Base-by-base conservation (phyloP, 2,888 invertebrate genomes). In the Orthonevra nobilis region DNA sequence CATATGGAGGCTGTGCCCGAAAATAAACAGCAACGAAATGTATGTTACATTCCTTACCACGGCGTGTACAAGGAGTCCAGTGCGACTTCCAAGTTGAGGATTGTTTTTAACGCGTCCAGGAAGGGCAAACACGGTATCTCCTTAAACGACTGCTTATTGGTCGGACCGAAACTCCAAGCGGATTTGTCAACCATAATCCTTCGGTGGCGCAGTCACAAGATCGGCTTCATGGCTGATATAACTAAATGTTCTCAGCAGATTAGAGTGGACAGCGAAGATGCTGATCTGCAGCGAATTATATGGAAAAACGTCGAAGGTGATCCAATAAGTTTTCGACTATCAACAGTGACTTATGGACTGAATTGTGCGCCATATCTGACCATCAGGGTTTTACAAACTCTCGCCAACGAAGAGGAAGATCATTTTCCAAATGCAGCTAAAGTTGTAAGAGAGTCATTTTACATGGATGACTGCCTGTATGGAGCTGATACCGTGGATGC, bases 91-190 rank as follows among this genome's bases (percentile, higher is more conserved):
- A 79, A 72, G 48, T 34, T 72, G 14, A 32, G 72, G 12, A 60
- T 54, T 1, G 79, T 72, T 2, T 72, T 79, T 19, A 72, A 79
- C 12, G 79, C 72, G 4, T 42, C 72, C 10, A 34, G 56, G 10
- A 60, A 42, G 60, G 19, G 20, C 30, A 46, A 14, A 4, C 10
- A 26, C 15, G 60, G 63, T 14, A 23, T 64, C 3, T 72, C 72
- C 2, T 34, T 72, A n/a, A 66, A 72, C 20, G 66, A 79, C 26
- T 79, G 66, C 26, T 48, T 64, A 9, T 66, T 66, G 15, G 54
- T 61, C 2, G 68, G 79, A 17, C 56, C 79, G 5, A 79, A 79
- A 42, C 66, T 66, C 1, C 61, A 72, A 56, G 40, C n/a, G 28
- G n/a, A n/a, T n/a, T n/a, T n/a, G n/a, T n/a, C n/a, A n/a, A n/a